Evolutionary conservation across 1,140 invertebrate species (phyloP).

Genomic region (Drosophila arawakana): DNA sequence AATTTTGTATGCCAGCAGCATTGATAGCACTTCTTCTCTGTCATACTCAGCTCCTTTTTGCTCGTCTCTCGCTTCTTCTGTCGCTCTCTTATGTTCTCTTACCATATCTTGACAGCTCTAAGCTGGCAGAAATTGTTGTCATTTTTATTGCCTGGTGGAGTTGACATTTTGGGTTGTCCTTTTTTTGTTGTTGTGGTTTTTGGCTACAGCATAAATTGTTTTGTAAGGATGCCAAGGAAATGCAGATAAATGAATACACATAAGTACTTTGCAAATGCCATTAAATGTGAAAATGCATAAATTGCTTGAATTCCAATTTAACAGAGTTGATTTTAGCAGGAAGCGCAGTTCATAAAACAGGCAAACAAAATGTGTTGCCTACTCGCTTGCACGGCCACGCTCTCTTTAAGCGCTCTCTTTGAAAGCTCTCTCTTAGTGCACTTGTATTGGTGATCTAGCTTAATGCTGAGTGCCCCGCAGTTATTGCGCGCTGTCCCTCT

Average conservation of each 20-base stretch:
- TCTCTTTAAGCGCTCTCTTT: too few relatives aligned
- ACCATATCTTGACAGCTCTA: conserved; percentile 19
- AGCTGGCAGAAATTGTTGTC: conserved; percentile 29
- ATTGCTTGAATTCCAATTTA: conserved; percentile 10
- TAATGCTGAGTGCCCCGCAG: too few relatives aligned
- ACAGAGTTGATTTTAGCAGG: background rate
- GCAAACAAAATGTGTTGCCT: background rate
- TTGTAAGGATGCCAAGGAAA: conserved; percentile 16
- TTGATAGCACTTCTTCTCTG: conserved; percentile 2
- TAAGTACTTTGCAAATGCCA: conserved; percentile 20
- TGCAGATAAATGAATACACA: conserved; percentile 23
- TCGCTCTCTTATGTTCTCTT: too few relatives aligned
- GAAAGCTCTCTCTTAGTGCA: too few relatives aligned
- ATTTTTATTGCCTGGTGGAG: conserved; percentile 37
- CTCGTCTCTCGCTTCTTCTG: background rate
- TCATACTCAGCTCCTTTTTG: background rate
- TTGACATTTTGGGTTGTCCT: conserved; percentile 17
- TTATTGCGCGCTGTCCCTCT: too few relatives aligned
- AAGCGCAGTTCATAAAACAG: background rate
- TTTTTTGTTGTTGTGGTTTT: background rate
- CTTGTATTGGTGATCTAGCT: too few relatives aligned
- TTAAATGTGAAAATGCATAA: conserved; percentile 12
- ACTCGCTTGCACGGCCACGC: background rate
- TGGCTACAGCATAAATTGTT: conserved; percentile 20
- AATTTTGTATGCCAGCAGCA: conserved; percentile 53